Base-by-base conservation (phyloP, 2,888 invertebrate genomes). In the Ectemnius lituratus region DNA sequence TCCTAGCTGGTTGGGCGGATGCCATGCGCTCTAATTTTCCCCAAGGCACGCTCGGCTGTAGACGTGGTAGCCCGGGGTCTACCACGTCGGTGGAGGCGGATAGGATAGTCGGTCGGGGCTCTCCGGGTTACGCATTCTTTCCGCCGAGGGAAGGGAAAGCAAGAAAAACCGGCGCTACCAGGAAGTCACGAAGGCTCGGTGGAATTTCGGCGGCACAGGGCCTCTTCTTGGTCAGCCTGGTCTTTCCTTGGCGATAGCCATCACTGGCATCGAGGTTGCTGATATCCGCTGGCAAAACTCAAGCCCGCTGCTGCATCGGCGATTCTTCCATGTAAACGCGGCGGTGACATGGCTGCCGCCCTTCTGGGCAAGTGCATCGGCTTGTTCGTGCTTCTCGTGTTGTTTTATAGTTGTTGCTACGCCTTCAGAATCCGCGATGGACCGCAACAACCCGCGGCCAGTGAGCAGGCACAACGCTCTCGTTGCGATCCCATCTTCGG, bases 11-110 rank as follows among this genome's bases (percentile, higher is more conserved):
- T 85, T 89, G 89, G 88, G 87, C 84, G 81, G 84, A 84, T 90
- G 90, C 90, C 89, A 89, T 88, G 84, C 88, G 89, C 86, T 90
- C 90, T 87, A 90, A 90, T 90, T 90, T 88, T 85, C 86, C 76
- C 85, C 76, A 82, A 79, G 80, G 79, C 78, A 81, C 83, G 70
- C 81, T 75, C 82, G 85, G 83, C 76, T 71, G 80, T 69, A 62
- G 80, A 80, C 76, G 79, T 73, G 73, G 78, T 76, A 62, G 76
- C 76, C 83, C 81, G 79, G 83, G 83, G 68, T 83, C 73, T 74
- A 81, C 75, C 82, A 79, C 79, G 83, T 78, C 59, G 70, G 65
- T 59, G 67, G 67, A 60, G 67, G 64, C 61, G 70, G 62, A 72
- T 62, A 65, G 75, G 73, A 82, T 75, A 73, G 71, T 81, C 73